Base-by-base conservation (phyloP, 2,888 invertebrate species). In the Eutolmus rufibarbis region DNA sequence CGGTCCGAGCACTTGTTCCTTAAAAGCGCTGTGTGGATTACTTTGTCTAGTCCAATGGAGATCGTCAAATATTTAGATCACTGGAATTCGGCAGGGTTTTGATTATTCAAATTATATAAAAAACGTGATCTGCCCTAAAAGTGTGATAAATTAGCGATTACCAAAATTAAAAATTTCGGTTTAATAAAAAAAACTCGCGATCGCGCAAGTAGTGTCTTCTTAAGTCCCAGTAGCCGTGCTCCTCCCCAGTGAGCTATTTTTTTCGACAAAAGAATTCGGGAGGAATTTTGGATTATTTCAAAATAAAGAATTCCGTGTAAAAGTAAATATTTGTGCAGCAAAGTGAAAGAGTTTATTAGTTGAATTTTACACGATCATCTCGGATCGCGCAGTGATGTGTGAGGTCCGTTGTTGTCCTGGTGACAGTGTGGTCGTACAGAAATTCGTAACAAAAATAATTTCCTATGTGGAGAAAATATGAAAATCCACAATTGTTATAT, bases 361-460 rank as follows among this genome's bases (percentile, higher is more conserved):
- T 23, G 43, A 78, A 78, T 40, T 78, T 23, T 23, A 40, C 37
- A 43, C 78, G 78, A 23, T 43, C 46, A 28, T 46, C 19, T 23
- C 16, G 16, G 66, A 66, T 66, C 28, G 66, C 12, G 23, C 7
- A 16, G 79, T 79, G 79, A 43, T 40, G 79, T 46, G 79, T 79
- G 79, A 79, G 51, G 28, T 79, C 31, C 79, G 51, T 66, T 66
- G 37, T 84, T 57, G 31, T 12, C n/a, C 66, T 66, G 57, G 66
- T 28, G 16, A 16, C 3, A 12, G 23, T 84, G 82, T 84, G 23
- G 31, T 84, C 66, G 82, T 84, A 51, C 7, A 66, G 82, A 46
- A 66, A 66, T 66, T 84, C 34, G 66, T 84, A 84, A 84, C 40
- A 84, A 84, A 84, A 66, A 66, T 84, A 84, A 66, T 57, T 84